Evolutionary conservation across 2,113 vertebrate species (phyloP).

Genomic region (Eptatretus burgeri): DNA sequence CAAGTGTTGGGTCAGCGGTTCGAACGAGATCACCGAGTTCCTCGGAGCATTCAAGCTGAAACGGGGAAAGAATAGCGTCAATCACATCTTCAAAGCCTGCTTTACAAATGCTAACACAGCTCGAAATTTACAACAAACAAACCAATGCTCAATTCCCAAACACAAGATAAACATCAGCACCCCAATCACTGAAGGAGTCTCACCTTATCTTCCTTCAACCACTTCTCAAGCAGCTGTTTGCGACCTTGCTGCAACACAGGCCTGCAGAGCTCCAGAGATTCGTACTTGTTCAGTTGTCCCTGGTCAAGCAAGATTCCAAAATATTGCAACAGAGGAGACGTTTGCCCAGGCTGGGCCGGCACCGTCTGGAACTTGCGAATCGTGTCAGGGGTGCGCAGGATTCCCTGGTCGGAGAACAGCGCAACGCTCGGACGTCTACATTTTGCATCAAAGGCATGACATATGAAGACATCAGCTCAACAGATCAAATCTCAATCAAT

Average conservation of each 20-base stretch:
- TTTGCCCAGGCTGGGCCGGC: slow-evolving; percentile 43
- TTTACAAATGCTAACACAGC: too few species aligned
- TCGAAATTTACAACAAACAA: too few species aligned
- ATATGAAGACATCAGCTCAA: too few species aligned
- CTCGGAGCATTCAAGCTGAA: slow-evolving; percentile 54
- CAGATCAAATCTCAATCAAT: too few species aligned
- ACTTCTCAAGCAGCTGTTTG: slow-evolving; percentile 63
- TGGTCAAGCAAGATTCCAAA: slow-evolving; percentile 64
- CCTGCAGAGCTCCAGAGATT: slow-evolving; percentile 57
- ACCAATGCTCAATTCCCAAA: too few species aligned
- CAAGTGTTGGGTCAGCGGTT: slow-evolving; percentile 39
- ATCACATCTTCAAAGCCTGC: too few species aligned
- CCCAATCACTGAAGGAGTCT: not conserved
- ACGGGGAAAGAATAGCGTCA: not conserved
- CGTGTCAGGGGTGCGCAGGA: slow-evolving; percentile 48
- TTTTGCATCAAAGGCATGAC: too few species aligned
- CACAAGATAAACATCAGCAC: too few species aligned
- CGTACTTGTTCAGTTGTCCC: slow-evolving; percentile 58
- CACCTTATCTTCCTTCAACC: slow-evolving; percentile 78
- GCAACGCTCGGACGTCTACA: too few species aligned
- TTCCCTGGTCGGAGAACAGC: slow-evolving; percentile 20
- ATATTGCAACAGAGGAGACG: slow-evolving; percentile 56
- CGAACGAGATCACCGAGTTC: slow-evolving; percentile 66
- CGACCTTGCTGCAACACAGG: slow-evolving; percentile 55
- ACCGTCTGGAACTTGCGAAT: slow-evolving; percentile 55